These are phyloP conservation scores for Drosophila chauvacae DNA, from an alignment of 1,140 invertebrate species.

Conservation along the genomic window DNA sequence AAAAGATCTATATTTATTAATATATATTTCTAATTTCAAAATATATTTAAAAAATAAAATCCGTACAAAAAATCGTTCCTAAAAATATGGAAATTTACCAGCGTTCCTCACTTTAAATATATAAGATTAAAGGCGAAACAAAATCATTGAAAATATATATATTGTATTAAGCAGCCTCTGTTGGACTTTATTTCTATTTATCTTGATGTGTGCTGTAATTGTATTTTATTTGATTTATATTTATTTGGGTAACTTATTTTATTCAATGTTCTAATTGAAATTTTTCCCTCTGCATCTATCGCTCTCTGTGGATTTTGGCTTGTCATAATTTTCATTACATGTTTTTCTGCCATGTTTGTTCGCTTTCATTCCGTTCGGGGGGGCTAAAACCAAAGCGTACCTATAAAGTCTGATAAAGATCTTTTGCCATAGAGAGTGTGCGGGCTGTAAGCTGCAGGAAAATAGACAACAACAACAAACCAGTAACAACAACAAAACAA, in stretches of 20 bases:
- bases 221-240: neutral
- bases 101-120: no score
- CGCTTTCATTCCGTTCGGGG: constrained; percentile 30
- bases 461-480: constrained; percentile 27
- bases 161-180: no score
- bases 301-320: constrained; percentile 60
- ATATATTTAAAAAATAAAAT: no score
- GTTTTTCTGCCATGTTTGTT: constrained; percentile 74
- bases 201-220: neutral
- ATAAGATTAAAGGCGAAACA: no score
- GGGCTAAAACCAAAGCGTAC: constrained; percentile 58
- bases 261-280: neutral
- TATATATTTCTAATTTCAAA: no score
- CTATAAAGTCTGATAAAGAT: constrained; percentile 75
- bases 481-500: constrained; percentile 45
- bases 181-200: neutral
- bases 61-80: no score
- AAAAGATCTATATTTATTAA: no score
- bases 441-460: constrained; percentile 62
- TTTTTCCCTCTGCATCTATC: constrained; percentile 8
- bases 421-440: constrained; percentile 64
- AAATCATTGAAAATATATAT: no score
- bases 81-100: no score
- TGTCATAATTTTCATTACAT: constrained; percentile 83
- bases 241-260: neutral